Base-by-base conservation (phyloP, 2,113 vertebrate species). In the Sisor rabdophorus region DNA sequence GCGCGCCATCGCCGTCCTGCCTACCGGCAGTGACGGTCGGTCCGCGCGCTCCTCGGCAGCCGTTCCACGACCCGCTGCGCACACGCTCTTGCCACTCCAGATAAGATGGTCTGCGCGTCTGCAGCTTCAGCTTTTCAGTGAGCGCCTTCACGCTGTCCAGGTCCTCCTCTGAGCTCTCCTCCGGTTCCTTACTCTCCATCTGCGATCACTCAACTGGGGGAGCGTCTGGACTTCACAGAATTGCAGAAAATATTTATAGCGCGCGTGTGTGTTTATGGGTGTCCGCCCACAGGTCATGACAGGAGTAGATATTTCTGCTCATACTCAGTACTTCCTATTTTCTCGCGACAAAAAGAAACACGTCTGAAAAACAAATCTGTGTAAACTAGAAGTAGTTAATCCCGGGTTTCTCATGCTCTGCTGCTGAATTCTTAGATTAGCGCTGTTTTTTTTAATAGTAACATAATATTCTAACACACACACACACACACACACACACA, bases 41-140 rank as follows among this genome's bases (percentile, higher is more conserved):
- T 58, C 95, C 95, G 96, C 50, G 91, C 87, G 54, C 87, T 89
- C 17, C 91, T 92, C 87, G 91, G 47, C 24, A 50, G 56, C 56
- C 26, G 71, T n/a, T 61, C 71, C 71, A 73, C 24, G 71, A 15
- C 2, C 40, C 55, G 56, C 44, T 73, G 71, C 56, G 87, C 0
- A 97, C 83, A 5, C 82, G 88, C n/a, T 95, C 93, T 2, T 94
- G 91, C 95, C 95, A 97, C 86, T 97, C 95, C 79, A 95, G 85
- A 56, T 96, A 97, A 0, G 96, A 99, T 0, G 95, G 95, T 77
- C 96, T 87, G 71, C 97, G 90, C 0, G 96, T 98, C 87, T 99
- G 91, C 22, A 99, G 76, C 81, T 94, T 95, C 82, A 99, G 89
- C 84, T 96, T 97, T 78, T 93, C 92, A 0, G 97, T 84, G 16